These are phyloP conservation scores for Creontiades dilutus DNA, from an alignment of 2,888 invertebrate genomes.

Conservation along the genomic window DNA sequence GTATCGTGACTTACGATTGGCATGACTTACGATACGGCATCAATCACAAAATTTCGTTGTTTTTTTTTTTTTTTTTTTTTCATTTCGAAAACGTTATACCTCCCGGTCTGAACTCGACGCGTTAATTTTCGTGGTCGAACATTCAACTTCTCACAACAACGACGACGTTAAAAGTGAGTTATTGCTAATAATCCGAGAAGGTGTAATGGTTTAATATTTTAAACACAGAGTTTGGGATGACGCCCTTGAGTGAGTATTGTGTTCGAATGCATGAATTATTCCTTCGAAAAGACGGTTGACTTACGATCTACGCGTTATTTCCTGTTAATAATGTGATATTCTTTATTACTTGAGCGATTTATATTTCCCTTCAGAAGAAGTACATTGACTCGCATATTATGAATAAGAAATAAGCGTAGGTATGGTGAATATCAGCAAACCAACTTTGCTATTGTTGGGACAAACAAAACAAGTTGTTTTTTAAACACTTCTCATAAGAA, in stretches of 20 bases:
- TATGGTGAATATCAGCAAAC: too few relatives aligned
- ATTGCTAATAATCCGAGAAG: conserved; percentile 49
- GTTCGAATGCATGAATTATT: conserved; percentile 31
- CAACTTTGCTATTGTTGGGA: too few relatives aligned
- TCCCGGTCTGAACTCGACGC: conserved; percentile 16
- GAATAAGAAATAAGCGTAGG: too few relatives aligned
- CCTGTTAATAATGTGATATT: conserved; percentile 17
- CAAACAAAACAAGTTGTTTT: too few relatives aligned
- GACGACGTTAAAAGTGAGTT: conserved; percentile 51
- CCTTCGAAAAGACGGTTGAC: conserved; percentile 35
- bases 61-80: not conserved
- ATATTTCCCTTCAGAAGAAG: conserved; percentile 8
- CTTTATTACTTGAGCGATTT: conserved; percentile 5
- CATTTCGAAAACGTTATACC: not conserved
- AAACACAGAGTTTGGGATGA: not conserved
- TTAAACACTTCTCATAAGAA: too few relatives aligned
- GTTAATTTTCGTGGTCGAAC: conserved; percentile 48
- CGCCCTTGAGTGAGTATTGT: conserved; percentile 44
- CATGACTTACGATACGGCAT: conserved; percentile 55
- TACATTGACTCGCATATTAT: too few relatives aligned
- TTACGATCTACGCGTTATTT: conserved; percentile 35
- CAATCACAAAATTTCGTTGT: conserved; percentile 47
- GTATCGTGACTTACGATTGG: conserved; percentile 61
- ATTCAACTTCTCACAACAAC: conserved; percentile 40
- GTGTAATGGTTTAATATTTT: conserved; percentile 48